Base-by-base conservation (phyloP, 2,888 invertebrate species). In the Epinotia nisella region DNA sequence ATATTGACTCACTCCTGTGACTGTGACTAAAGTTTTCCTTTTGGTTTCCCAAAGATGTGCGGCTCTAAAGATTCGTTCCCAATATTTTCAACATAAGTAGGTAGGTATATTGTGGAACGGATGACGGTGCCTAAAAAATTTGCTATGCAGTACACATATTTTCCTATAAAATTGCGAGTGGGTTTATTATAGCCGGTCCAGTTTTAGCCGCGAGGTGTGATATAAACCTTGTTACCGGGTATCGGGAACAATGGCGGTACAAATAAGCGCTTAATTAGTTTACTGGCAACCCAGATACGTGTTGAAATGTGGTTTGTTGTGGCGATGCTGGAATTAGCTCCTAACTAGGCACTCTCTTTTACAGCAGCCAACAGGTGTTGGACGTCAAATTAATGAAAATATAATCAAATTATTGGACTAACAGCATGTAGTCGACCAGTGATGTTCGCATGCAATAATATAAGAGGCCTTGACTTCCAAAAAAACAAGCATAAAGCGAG, bases 181-280 rank as follows among this genome's bases (percentile, higher is more conserved):
- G 19, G 66, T 53, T 53, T 66, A 53, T 65, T 39, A 21, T 49
- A 56, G 59, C 59, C 35, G 49, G 61, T 62, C 72, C 67, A 56
- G 55, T 61, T 72, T 67, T 68, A 72, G 72, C 21, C 61, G 49
- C 21, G 39, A 56, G 53, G 71, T 58, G 70, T 71, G 67, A 72
- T 61, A 72, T 68, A 68, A 72, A 72, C 60, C 66, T 65, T 51
- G 60, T 39, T 68, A 39, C 49, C 17, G 56, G 55, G 35, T 55
- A 62, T 64, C 56, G 59, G 61, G 66, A 72, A 72, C 72, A 72
- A 72, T 67, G 72, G 59, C 69, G 53, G 41, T 58, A 59, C 29
- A 68, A 68, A 68, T 68, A 58, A 72, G 60, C 55, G 56, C 39
- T 67, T 72, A 72, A 72, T 68, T 49, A 68, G 72, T 62, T 61